Evolutionary conservation across 2,113 vertebrate species (phyloP), one percentile per base, ranked within the genome.

Genomic region (Callocephalon fimbriatum): DNA sequence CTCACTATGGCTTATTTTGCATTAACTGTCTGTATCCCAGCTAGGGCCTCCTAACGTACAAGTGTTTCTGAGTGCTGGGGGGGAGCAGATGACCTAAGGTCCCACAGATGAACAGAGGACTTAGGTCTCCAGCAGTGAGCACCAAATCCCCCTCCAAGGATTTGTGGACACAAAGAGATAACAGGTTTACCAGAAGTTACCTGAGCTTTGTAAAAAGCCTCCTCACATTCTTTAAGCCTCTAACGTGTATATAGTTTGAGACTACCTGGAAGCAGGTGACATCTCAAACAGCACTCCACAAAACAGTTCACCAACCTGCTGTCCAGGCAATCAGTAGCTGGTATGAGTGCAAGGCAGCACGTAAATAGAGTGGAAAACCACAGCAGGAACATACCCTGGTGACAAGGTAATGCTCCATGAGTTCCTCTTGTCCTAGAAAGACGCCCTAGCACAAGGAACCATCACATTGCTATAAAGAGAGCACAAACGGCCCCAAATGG

Each of bases 391-490:
- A 35, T 37, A 45, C 65, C 37, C 54, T 74, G 29, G 42, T 4
- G 35, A 17, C 42, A n/a, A 56, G 27, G 16, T 26, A 59, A 40
- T 0, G 9, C 37, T 56, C 53, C 42, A 2, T 0, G 8, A 37
- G 29, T 6, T 54, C 73, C 61, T 51, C 50, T 48, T 6, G 16
- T 42, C 42, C 61, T 6, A 11, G 19, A 67, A 80, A 62, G 70
- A 37, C 9, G 44, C 21, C 38, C 74, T 25, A 56, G 53, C 61
- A 73, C 53, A 61, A 37, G 48, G 27, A 90, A 15, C 66, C 44
- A 9, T 14, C 38, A 4, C 2, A 5, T 19, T 1, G 0, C 31
- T 35, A 26, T 12, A 35, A 58, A 26, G 0, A 21, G 32, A 70
- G 25, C 3, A 0, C 78, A 56, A 44, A 75, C 10, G 27, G 35